Conservation (phyloP, 2,888 invertebrate species). For the Epsilonema sp. region DNA sequence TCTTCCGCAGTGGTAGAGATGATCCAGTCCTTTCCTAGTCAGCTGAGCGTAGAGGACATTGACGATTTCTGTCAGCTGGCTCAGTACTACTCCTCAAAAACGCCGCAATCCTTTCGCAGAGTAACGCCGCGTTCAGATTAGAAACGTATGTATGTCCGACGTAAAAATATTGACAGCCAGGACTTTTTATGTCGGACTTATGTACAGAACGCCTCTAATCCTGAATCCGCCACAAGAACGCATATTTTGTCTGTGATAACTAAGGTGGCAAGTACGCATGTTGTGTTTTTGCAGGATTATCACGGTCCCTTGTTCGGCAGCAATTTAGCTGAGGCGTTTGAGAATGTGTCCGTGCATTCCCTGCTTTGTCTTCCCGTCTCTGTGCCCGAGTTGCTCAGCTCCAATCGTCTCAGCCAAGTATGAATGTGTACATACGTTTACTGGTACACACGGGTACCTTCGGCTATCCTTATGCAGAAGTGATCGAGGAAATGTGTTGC, state of each 20-base stretch:
- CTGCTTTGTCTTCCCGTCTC: constrained; percentile 81
- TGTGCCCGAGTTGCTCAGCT: constrained; percentile 69
- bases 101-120: constrained; percentile 73
- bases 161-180: background rate
- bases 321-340: constrained; percentile 21
- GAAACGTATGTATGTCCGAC: background rate
- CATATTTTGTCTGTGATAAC: background rate
- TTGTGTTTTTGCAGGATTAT: constrained; percentile 32
- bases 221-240: no score
- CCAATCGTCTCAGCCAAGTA: constrained; percentile 11
- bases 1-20: constrained; percentile 10
- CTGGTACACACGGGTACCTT: no score
- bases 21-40: constrained; percentile 30
- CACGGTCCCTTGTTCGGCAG: constrained; percentile 36
- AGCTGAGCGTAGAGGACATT: constrained; percentile 76
- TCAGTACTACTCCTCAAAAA: constrained; percentile 79
- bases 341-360: constrained; percentile 34
- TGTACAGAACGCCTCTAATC: no score
- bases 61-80: constrained; percentile 87
- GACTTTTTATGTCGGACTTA: no score
- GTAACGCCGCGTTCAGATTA: constrained; percentile 34
- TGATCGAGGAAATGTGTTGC: no score
- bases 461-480: no score
- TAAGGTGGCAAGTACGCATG: background rate
- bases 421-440: no score